Evolutionary conservation across 2,888 invertebrate species (phyloP).

Genomic region (Isoperla grammatica): DNA sequence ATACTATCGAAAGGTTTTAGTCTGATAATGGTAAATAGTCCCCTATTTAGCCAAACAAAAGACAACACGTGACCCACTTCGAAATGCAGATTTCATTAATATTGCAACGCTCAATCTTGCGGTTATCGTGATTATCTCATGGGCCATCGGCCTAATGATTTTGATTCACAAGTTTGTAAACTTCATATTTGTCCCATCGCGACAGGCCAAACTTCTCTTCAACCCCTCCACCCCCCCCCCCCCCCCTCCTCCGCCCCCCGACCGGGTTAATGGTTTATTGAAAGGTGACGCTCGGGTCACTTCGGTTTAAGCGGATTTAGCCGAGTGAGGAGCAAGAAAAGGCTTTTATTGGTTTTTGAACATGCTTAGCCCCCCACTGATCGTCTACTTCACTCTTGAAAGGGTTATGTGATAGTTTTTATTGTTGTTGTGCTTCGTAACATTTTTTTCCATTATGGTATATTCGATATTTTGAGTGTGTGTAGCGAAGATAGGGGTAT

Average conservation of each 20-base stretch:
- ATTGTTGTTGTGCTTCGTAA: background rate
- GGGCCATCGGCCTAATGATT: no score
- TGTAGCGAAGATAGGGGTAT: no score
- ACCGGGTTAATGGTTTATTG: conserved; percentile 21
- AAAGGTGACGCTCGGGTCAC: conserved; percentile 4
- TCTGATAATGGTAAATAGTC: no score
- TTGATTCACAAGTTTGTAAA: no score
- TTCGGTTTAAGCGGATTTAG: conserved; percentile 17
- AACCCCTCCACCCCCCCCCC: background rate
- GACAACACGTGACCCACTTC: no score
- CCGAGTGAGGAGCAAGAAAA: conserved; percentile 22
- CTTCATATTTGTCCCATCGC: no score
- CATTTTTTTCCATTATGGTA: conserved; percentile 2
- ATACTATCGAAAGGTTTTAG: no score
- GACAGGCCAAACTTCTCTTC: background rate
- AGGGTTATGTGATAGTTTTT: conserved; percentile 21
- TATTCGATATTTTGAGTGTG: background rate
- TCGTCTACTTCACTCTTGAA: conserved; percentile 10
- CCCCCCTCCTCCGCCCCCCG: background rate
- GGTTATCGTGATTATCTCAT: no score
- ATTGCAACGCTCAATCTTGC: no score
- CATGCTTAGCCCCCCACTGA: background rate
- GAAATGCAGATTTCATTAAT: no score
- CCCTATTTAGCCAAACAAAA: no score
- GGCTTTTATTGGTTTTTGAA: conserved; percentile 24